phyloP scores from a whole-genome alignment of 2,113 vertebrate species.

The Phycodurus eques region DNA sequence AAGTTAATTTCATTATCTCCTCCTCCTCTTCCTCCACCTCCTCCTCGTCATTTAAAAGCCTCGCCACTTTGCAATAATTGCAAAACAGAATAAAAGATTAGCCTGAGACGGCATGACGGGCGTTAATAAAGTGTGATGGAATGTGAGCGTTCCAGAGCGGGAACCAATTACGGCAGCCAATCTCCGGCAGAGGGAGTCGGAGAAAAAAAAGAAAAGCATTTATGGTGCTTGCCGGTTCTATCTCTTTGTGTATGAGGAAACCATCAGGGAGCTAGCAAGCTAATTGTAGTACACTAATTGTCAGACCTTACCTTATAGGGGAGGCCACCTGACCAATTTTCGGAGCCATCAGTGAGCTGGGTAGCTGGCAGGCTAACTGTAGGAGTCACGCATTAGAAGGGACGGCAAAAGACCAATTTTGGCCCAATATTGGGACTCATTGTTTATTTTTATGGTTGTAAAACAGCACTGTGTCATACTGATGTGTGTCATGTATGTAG shows the following conservation, averaged over 20 bases:
- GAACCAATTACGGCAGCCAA: slow-evolving; percentile 72
- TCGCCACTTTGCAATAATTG: slow-evolving; percentile 87
- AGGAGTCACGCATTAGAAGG: no score
- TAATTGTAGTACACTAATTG: slow-evolving; percentile 66
- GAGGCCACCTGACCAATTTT: slow-evolving; percentile 42
- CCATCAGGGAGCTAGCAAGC: slow-evolving; percentile 62
- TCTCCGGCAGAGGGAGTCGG: slow-evolving; percentile 43
- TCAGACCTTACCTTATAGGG: slow-evolving; percentile 41
- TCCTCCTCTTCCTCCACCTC: slow-evolving; percentile 83
- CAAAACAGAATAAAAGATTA: slow-evolving; percentile 85
- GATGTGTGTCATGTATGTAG: no score
- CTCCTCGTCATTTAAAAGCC: slow-evolving; percentile 75
- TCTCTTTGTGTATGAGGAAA: slow-evolving; percentile 52
- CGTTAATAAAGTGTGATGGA: slow-evolving; percentile 82
- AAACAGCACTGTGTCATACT: no score
- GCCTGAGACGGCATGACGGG: slow-evolving; percentile 79
- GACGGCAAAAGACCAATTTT: no score
- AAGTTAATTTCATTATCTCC: slow-evolving; percentile 95
- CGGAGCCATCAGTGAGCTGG: no score
- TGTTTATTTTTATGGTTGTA: no score
- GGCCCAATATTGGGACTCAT: no score
- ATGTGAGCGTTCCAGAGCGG: slow-evolving; percentile 69
- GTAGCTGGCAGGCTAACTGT: no score
- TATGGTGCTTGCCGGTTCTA: slow-evolving; percentile 60
- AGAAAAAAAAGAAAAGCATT: neutral